Percentiles rank a stretch among this genome's conserved stretches.
These are phyloP conservation scores for Scarus forsteni DNA, from an alignment of 2,797 vertebrate genomes.

Conservation along the genomic window DNA sequence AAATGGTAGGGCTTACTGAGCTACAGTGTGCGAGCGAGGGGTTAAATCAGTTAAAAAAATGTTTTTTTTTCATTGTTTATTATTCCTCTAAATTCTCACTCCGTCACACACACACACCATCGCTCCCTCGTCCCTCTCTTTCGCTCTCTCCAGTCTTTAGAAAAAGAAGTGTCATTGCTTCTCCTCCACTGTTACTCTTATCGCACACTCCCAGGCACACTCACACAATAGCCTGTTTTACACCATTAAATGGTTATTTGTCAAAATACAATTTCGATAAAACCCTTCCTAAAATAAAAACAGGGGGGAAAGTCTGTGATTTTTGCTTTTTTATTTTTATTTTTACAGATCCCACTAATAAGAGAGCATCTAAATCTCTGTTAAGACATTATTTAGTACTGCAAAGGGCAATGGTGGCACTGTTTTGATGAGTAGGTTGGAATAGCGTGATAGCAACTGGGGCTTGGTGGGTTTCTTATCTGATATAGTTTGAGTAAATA, in stretches of 20 bases:
- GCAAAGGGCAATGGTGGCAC: not conserved
- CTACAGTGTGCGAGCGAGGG: constrained; percentile 52
- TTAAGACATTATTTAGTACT: not conserved
- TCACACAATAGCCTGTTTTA: constrained; percentile 86
- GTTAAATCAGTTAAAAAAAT: constrained; percentile 54
- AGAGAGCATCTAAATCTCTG: constrained; percentile 47
- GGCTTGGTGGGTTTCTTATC: constrained; percentile 14
- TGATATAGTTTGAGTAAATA: constrained; percentile 17
- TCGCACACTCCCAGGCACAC: constrained; percentile 83
- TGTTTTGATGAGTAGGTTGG: constrained; percentile 17
- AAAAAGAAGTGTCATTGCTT: constrained; percentile 84
- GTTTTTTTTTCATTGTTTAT: constrained; percentile 61
- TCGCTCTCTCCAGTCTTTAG: constrained; percentile 62
- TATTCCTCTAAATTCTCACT: constrained; percentile 66
- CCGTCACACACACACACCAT: constrained; percentile 14
- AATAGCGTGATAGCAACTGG: not conserved
- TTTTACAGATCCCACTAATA: constrained; percentile 54
- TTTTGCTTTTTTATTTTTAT: constrained; percentile 74
- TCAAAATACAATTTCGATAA: constrained; percentile 89
- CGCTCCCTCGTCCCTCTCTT: constrained; percentile 41
- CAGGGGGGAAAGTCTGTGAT: constrained; percentile 31
- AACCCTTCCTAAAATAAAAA: constrained; percentile 70
- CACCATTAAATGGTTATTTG: constrained; percentile 88
- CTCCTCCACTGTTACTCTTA: constrained; percentile 84
- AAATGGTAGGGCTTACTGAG: constrained; percentile 83